Evolutionary conservation across 2,797 vertebrate species (phyloP), one percentile per base, ranked within the genome.

Genomic region (Fundulus diaphanus): DNA sequence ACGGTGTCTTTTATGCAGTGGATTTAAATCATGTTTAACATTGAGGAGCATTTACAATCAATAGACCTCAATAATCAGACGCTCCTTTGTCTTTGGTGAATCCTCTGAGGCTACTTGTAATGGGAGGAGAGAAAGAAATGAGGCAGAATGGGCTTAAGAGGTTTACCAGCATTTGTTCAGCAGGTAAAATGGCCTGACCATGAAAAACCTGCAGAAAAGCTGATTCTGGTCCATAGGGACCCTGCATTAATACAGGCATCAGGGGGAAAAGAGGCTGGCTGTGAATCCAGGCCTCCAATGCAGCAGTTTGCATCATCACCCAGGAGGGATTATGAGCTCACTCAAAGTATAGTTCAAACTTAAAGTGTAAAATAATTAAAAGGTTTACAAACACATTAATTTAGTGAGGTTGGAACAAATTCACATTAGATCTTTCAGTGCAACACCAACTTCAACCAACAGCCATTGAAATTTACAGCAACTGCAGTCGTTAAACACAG

Each of bases 101-200:
- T 85, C 91, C 86, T 83, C 70, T 15, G 85, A 82, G 89, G 78
- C 77, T 29, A 31, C 72, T 48, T 46, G 65, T 67, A 85, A 69
- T 76, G 70, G 57, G 77, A 69, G 44, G 59, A 71, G 48, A 72
- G 78, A 73, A 70, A 87, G 80, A 82, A 82, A 82, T 75, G 79
- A 80, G 81, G 89, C 70, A 80, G 82, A 87, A 76, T 74, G 69
- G 79, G 76, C 82, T 90, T 92, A 90, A 94, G 90, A 93, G 93
- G 92, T 93, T 94, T 91, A 89, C 87, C 56, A 81, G 88, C 90
- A 89, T 90, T 88, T 86, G 81, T 83, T 85, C 86, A 83, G 92
- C 88, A 93, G 89, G 91, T 92, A 87, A 92, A 94, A 94, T 42
- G 87, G 84, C 84, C 86, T 88, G 89, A 93, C 78, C 73, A 79